Conservation (phyloP, 1,140 invertebrate species). For the Macrotrachela quadricornifera region DNA sequence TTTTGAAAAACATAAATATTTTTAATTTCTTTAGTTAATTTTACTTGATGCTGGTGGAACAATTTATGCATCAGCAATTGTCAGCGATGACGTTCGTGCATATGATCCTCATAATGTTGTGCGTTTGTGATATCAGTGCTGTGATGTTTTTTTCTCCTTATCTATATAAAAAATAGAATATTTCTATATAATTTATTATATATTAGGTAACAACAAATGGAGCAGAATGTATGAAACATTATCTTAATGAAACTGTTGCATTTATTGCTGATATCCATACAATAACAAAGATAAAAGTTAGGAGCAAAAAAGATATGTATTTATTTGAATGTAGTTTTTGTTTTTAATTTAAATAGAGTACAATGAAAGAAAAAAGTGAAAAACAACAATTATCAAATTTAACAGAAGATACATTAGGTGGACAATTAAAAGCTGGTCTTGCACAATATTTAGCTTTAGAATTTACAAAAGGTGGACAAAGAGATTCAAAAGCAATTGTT, state of each 20-base stretch:
- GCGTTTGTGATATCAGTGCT: not conserved
- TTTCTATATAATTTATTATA: not conserved
- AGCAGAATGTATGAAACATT: conserved; percentile 70
- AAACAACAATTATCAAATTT: conserved; percentile 36
- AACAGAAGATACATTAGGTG: conserved; percentile 79
- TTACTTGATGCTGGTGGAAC: conserved; percentile 53
- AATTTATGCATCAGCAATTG: conserved; percentile 20
- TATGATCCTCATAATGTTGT: conserved; percentile 8
- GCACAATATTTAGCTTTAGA: conserved; percentile 82
- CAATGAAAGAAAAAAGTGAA: conserved; percentile 43
- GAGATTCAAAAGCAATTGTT: conserved; percentile 37
- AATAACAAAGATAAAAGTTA: conserved; percentile 79
- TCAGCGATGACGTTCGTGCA: conserved; percentile 2
- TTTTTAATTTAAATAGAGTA: not conserved
- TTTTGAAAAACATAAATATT: no score
- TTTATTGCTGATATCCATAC: conserved; percentile 89
- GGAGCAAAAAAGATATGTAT: conserved; percentile 7
- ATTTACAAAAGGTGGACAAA: conserved; percentile 38
- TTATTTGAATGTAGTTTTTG: conserved; percentile 9
- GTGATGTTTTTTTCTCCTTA: not conserved
- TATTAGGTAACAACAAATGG: conserved; percentile 49
- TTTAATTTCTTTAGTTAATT: conserved; percentile 30
- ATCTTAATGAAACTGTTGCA: conserved; percentile 76
- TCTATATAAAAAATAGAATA: not conserved
- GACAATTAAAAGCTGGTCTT: conserved; percentile 74